phyloP scores from a whole-genome alignment of 2,888 invertebrate genomes.

The Ptychoptera albimana region DNA sequence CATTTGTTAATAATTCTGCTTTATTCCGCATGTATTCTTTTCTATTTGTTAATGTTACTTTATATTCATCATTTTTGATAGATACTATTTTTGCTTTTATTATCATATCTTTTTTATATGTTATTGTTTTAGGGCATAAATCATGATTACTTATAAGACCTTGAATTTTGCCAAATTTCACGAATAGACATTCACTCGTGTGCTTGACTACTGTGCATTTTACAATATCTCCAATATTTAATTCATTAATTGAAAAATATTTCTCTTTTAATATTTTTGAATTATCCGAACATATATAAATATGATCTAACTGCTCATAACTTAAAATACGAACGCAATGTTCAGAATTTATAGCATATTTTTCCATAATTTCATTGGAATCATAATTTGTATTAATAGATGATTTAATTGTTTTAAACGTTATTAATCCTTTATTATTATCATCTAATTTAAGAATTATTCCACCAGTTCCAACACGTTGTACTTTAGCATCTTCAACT shows the following conservation, averaged over 20 bases:
- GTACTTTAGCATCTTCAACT: constrained; percentile 39
- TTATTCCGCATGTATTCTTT: constrained; percentile 41
- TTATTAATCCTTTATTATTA: constrained; percentile 23
- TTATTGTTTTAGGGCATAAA: not conserved
- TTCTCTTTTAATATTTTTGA: constrained; percentile 36
- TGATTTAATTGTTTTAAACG: constrained; percentile 21
- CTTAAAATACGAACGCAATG: constrained; percentile 43
- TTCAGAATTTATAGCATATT: constrained; percentile 23
- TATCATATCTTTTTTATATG: no score
- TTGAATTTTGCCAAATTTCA: constrained; percentile 35
- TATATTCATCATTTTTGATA: not conserved
- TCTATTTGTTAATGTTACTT: constrained; percentile 46
- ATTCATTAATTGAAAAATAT: constrained; percentile 29
- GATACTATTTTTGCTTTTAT: not conserved
- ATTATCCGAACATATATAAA: constrained; percentile 53
- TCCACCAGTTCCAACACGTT: constrained; percentile 29
- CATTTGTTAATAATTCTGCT: constrained; percentile 33
- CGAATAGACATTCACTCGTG: constrained; percentile 33
- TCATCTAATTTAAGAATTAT: constrained; percentile 23
- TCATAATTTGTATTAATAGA: constrained; percentile 26
- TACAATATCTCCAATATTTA: constrained; percentile 38
- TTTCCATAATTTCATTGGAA: constrained; percentile 24
- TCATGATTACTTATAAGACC: constrained; percentile 21
- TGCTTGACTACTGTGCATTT: constrained; percentile 35
- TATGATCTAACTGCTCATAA: constrained; percentile 46